Percentiles rank a stretch among this genome's conserved stretches.
Evolutionary conservation across 1,140 invertebrate species (phyloP).

Genomic region (Drosophila nebulosa): DNA sequence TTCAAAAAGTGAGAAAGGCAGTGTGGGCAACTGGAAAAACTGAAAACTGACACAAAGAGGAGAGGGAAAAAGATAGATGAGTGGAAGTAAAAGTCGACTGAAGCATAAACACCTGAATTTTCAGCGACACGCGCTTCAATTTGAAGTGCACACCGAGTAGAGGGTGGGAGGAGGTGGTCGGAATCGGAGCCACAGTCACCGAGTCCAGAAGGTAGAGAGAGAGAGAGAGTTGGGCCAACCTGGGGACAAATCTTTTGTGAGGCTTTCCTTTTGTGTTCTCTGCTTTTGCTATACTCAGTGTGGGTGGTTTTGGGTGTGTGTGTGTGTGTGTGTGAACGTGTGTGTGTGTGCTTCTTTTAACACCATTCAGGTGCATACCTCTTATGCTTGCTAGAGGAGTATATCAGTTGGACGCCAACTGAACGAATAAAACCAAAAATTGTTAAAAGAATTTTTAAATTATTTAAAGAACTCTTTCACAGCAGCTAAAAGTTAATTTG

Average conservation of each 20-base stretch:
- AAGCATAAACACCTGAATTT: constrained; percentile 30
- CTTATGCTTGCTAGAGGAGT: not conserved
- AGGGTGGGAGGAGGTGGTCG: not conserved
- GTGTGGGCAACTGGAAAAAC: not conserved
- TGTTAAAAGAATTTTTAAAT: no score
- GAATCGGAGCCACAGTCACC: not conserved
- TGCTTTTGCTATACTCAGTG: constrained; percentile 3
- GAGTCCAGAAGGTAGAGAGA: not conserved
- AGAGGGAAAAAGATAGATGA: constrained; percentile 11
- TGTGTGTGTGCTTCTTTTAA: constrained; percentile 9
- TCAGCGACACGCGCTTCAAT: constrained; percentile 18
- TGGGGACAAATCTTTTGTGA: not conserved
- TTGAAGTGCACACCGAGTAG: not conserved
- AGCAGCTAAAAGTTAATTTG: no score
- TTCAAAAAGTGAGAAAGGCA: constrained; percentile 5
- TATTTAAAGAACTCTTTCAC: no score
- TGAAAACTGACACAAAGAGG: not conserved
- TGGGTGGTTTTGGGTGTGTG: constrained; percentile 15
- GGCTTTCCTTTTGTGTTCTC: constrained; percentile 23
- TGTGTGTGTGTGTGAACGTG: constrained; percentile 3
- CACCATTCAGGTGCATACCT: not conserved
- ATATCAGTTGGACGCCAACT: not conserved
- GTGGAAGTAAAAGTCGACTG: constrained; percentile 6
- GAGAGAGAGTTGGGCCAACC: not conserved
- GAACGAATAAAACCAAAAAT: no score